Evolutionary conservation across 2,113 vertebrate genomes (phyloP), one percentile per base, ranked within the genome.

Genomic region (Menura novaehollandiae): DNA sequence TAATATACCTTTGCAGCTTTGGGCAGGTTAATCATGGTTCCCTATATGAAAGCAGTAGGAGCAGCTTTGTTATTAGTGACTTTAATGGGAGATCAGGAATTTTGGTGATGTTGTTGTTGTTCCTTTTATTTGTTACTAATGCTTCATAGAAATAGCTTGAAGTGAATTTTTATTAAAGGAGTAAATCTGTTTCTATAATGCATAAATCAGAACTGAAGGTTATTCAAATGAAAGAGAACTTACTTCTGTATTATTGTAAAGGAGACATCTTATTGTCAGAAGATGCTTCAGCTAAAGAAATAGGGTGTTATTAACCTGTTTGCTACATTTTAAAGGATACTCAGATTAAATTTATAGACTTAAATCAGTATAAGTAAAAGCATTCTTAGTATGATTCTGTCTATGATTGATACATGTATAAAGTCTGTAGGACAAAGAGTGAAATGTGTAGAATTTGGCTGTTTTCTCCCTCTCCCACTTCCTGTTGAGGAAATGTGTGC

Each of bases 351-450:
- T 27, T 7, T 51, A 28, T 52, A 62, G 24, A 28, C 14, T 47
- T 86, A 49, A 60, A 83, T 20, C 15, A 53, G 13, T 56, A 1
- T 68, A 32, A 69, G 17, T 60, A 32, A 64, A 71, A 85, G 19
- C 0, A 1, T 73, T 46, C 6, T 19, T 86, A 18, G n/a, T 56
- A 9, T 13, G 13, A 3, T 39, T 69, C 39, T 67, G 5, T 22
- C 43, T 63, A 0, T 11, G 24, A 74, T 28, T 44, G 27, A 33
- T 79, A 19, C 0, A 0, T 23, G 18, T 43, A 7, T 59, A 2
- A 67, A 47, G 17, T 52, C 30, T 71, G 33, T 33, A 46, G 72
- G 59, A 51, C 43, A 41, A 37, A 47, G 18, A 68, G 32, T 47
- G 52, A 84, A 37, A 74, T 27, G 7, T 37, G 6, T 43, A 43